Evolutionary conservation across 2,113 vertebrate genomes (phyloP), one percentile per base, ranked within the genome.

Genomic region (Menura novaehollandiae): DNA sequence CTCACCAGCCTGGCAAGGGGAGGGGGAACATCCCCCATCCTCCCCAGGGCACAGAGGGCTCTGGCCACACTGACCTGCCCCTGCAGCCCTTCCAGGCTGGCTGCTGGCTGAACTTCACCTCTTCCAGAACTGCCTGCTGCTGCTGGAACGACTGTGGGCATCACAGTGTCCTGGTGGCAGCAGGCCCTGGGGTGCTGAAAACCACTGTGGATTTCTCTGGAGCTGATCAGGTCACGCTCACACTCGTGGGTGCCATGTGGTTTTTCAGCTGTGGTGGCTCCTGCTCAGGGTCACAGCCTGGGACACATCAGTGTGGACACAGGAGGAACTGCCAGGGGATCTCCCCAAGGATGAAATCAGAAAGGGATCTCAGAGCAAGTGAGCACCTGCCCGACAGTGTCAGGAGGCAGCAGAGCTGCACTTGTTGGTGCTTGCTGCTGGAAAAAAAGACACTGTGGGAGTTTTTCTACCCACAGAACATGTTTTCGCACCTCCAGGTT

Each of bases 161-260:
- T 28, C 9, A 0, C n/a, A 24, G 17, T 13, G 58, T 51, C 49
- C 73, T 23, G 49, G 23, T 23, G 47, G 35, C 58, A 43, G 16
- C 39, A 64, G 44, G 49, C 21, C 69, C 76, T 10, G 39, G 10
- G 14, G 13, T 47, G 64, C 59, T 60, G 41, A 12, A 64, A 16
- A 47, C 19, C 43, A 44, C 7, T 9, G 49, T 30, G 69, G 51
- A 10, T 35, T 59, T 66, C 58, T 47, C 44, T 44, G n/a, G 53
- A 77, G 58, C 21, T 59, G 28, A 6, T 20, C 2, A 1, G 49
- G 35, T 2, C 15, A 4, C 19, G 24, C 26, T 33, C 13, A 10
- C 0, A 2, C 41, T 68, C 58, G 9, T n/a, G 63, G 39, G 19
- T 44, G 60, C 26, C 47, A 7, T 7, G 8, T 1, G 0, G 7